Evolutionary conservation across 1,140 invertebrate species (phyloP).

Genomic region (Caenorhabditis brenneri): DNA sequence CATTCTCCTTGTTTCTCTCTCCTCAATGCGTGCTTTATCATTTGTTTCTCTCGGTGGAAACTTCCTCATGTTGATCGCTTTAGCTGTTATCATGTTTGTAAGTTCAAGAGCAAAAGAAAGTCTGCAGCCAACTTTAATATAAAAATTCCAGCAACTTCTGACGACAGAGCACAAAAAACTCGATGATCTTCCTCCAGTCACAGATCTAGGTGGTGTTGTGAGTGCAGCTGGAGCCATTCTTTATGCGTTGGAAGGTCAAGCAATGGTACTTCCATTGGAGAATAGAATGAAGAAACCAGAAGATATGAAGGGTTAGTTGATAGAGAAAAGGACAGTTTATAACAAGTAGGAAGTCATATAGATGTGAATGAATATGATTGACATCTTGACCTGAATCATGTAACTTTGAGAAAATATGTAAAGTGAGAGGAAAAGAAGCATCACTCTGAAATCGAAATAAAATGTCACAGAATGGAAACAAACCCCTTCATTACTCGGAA

Average conservation of each 20-base stretch:
- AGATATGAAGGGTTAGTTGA: constrained; percentile 61
- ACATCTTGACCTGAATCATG: too few species aligned
- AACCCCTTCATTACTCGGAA: constrained; percentile 15
- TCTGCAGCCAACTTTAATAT: neutral
- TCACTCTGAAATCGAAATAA: too few species aligned
- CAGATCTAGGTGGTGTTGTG: constrained; percentile 62
- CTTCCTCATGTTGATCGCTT: constrained; percentile 61
- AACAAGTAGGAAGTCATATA: neutral
- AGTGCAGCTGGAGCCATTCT: constrained; percentile 64
- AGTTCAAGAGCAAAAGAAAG: constrained; percentile 10
- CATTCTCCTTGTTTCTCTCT: constrained; percentile 48
- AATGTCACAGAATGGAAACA: too few species aligned
- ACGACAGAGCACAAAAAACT: constrained; percentile 56
- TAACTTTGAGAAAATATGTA: too few species aligned
- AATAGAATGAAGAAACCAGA: constrained; percentile 62
- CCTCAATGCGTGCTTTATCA: constrained; percentile 51
- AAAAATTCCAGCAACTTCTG: constrained; percentile 60
- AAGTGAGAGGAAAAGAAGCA: too few species aligned
- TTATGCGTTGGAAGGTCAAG: constrained; percentile 69
- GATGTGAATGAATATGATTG: too few species aligned
- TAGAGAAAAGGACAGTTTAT: neutral
- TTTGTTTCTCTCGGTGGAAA: constrained; percentile 58
- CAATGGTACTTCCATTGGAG: constrained; percentile 68
- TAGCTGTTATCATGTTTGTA: constrained; percentile 65
- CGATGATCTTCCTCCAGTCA: constrained; percentile 58